Base-by-base conservation (phyloP, 2,888 invertebrate species). In the Subacronicta megacephala region DNA sequence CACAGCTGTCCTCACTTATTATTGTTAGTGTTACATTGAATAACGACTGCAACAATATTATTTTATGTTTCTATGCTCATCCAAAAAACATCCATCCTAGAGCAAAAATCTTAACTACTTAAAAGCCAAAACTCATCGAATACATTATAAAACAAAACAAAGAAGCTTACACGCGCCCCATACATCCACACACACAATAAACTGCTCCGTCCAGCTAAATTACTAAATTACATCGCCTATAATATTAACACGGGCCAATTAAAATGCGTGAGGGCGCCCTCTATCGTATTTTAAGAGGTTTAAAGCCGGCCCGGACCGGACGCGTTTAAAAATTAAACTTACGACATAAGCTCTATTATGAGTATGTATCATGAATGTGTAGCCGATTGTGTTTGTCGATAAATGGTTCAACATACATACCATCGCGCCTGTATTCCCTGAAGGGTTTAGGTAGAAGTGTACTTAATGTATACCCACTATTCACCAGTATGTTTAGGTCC, bases 191-290 rank as follows among this genome's bases (percentile, higher is more conserved):
- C 18, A 43, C 12, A 33, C 43, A 61, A 10, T 36, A 41, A 15
- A 35, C 35, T 3, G 10, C n/a, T n/a, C 13, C 17, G 37, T 12
- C 20, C 64, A 45, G 40, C 65, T 66, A 66, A 64, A 63, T 65
- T 62, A 62, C 49, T 59, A 40, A 70, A 75, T 77, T 72, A 78
- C 64, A 66, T 65, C 68, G 57, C 62, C 65, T 78, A 74, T 80
- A 81, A 82, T 84, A 84, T 87, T 87, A 80, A 85, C 80, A 74
- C 61, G 64, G 69, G 45, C 77, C 80, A 82, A 85, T 89, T 85
- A 86, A 83, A 87, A 83, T 82, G 78, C 77, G 76, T 68, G 71
- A 72, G 69, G 69, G 77, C 62, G 73, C 77, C 68, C 76, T 70
- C 76, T 84, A 74, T 73, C 74, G 70, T 69, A 77, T 72, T 80